These are phyloP conservation scores for Percina caprodes DNA, from an alignment of 2,113 vertebrate species.

Conservation along the genomic window DNA sequence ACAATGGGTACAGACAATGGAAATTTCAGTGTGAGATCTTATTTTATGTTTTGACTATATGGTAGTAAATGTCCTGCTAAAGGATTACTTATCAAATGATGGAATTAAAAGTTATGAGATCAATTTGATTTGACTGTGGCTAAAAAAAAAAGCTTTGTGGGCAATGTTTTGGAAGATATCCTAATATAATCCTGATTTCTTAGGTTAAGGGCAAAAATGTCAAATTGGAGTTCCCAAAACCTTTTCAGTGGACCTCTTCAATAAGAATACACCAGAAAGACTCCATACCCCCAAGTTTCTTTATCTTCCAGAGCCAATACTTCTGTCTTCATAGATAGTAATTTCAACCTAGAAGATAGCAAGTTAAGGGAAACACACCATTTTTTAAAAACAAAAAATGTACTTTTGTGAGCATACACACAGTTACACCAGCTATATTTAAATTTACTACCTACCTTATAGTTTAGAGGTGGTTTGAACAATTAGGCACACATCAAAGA, in stretches of 20 bases:
- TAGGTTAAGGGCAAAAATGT: background rate
- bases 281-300: constrained; percentile 79
- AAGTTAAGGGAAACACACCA: constrained; percentile 82
- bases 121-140: background rate
- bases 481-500: background rate
- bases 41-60: constrained; percentile 1
- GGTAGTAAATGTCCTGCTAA: background rate
- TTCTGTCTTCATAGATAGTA: constrained; percentile 98
- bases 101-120: background rate
- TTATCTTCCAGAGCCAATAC: constrained; percentile 93
- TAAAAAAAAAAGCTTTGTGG: background rate
- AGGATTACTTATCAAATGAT: background rate
- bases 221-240: background rate
- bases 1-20: background rate
- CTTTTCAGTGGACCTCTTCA: constrained; percentile 1
- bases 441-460: background rate
- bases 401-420: background rate
- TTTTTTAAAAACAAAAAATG: background rate
- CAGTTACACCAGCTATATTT: background rate
- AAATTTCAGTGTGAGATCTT: background rate
- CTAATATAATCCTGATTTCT: background rate
- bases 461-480: background rate
- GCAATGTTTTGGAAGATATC: background rate
- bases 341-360: constrained; percentile 91
- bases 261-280: background rate